These are phyloP conservation scores for Mimachlamys varia DNA, from an alignment of 2,888 invertebrate species.

Conservation along the genomic window DNA sequence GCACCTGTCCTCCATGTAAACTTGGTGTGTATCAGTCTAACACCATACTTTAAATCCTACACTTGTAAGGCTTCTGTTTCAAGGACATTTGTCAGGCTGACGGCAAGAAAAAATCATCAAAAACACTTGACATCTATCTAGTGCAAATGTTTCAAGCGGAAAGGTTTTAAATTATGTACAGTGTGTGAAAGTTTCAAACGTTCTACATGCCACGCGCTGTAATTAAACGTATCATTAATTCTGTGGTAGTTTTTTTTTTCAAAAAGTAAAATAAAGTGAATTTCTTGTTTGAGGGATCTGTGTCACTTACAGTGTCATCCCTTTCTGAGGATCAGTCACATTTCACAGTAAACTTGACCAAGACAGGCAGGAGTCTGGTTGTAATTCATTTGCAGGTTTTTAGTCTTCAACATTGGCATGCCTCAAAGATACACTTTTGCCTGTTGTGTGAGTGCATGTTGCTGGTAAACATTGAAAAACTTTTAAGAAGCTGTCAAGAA, in stretches of 20 bases:
- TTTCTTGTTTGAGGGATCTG: neutral
- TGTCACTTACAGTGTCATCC: neutral
- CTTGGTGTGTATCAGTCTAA: neutral
- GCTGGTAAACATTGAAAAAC: too few relatives aligned
- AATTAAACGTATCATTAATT: neutral
- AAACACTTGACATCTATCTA: neutral
- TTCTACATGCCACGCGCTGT: neutral
- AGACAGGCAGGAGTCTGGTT: too few relatives aligned
- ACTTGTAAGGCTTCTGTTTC: neutral
- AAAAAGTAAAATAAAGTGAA: neutral
- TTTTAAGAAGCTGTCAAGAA: too few relatives aligned
- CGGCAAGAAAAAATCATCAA: neutral
- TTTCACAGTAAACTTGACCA: neutral
- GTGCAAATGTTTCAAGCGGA: neutral
- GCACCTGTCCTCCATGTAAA: neutral
- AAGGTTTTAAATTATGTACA: neutral
- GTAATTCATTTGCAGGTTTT: too few relatives aligned
- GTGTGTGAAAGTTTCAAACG: neutral
- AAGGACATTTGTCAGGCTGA: conserved; percentile 24
- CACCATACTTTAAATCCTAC: neutral
- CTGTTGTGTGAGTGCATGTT: too few relatives aligned
- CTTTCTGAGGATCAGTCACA: neutral
- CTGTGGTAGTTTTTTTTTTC: neutral
- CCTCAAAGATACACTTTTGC: too few relatives aligned
- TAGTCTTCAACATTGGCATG: too few relatives aligned